These are phyloP conservation scores for Megalurothrips usitatus DNA, from an alignment of 2,888 invertebrate species.

Conservation along the genomic window DNA sequence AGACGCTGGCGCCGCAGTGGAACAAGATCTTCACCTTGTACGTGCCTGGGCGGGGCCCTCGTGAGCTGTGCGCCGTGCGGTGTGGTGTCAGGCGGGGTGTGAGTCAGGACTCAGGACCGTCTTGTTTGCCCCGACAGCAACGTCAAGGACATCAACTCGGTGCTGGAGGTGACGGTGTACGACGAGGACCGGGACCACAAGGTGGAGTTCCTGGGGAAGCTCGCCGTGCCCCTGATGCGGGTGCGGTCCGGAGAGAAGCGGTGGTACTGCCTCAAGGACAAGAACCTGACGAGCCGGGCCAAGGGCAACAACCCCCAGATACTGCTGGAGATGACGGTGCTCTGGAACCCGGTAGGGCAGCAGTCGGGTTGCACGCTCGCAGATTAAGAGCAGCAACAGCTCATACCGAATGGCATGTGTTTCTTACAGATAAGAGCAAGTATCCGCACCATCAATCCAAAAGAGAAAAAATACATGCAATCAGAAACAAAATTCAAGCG, in stretches of 20 bases:
- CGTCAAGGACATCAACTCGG: conserved; percentile 92
- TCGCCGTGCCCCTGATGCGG: conserved; percentile 79
- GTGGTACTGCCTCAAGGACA: conserved; percentile 96
- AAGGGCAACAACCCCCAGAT: conserved; percentile 90
- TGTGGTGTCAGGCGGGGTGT: neutral
- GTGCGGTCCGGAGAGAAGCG: conserved; percentile 86
- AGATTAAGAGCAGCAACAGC: neutral
- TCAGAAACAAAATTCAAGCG: conserved; percentile 94
- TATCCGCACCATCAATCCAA: conserved; percentile 87
- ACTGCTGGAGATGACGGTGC: conserved; percentile 81
- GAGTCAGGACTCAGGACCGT: neutral
- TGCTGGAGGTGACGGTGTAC: conserved; percentile 91
- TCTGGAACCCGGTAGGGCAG: conserved; percentile 76
- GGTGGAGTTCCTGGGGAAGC: conserved; percentile 93
- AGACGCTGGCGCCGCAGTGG: conserved; percentile 94
- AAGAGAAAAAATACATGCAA: conserved; percentile 91
- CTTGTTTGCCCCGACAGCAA: conserved; percentile 53
- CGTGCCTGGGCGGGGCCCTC: conserved; percentile 46
- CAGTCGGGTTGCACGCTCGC: neutral
- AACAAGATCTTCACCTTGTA: conserved; percentile 98
- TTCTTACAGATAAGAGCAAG: conserved; percentile 70
- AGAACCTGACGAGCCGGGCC: conserved; percentile 82
- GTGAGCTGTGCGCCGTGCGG: too few species aligned
- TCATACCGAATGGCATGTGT: neutral
- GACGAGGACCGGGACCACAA: conserved; percentile 98